phyloP scores from a whole-genome alignment of 2,797 vertebrate species.

The Lacerta agilis region DNA sequence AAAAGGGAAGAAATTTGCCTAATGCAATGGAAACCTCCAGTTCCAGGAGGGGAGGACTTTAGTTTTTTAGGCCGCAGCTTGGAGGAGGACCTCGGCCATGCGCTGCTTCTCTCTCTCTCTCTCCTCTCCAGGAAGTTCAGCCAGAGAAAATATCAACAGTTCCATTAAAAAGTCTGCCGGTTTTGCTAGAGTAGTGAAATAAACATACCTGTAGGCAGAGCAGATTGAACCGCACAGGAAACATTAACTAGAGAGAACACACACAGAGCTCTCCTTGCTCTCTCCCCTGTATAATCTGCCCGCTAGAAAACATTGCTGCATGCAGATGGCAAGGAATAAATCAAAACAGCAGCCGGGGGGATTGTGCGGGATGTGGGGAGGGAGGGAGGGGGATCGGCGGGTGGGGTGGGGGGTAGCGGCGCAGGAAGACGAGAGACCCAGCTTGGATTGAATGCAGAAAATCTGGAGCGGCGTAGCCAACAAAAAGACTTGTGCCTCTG shows the following conservation, averaged over 20 bases:
- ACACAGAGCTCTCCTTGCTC: slow-evolving; percentile 47
- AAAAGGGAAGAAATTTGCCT: slow-evolving; percentile 64
- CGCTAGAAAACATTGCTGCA: background rate
- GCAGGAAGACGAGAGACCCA: slow-evolving; percentile 30
- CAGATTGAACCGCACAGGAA: slow-evolving; percentile 69
- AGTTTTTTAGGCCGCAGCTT: slow-evolving; percentile 49
- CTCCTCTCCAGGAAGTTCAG: slow-evolving; percentile 59
- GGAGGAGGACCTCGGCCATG: slow-evolving; percentile 59
- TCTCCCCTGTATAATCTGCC: slow-evolving; percentile 33
- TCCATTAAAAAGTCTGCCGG: slow-evolving; percentile 79
- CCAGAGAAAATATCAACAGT: slow-evolving; percentile 79
- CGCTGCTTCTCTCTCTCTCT: slow-evolving; percentile 34
- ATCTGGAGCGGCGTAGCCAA: background rate
- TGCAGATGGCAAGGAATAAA: slow-evolving; percentile 65
- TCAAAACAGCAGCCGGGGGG: slow-evolving; percentile 64
- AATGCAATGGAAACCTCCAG: slow-evolving; percentile 71
- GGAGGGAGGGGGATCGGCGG: background rate
- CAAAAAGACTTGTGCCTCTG: background rate
- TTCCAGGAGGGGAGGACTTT: slow-evolving; percentile 56
- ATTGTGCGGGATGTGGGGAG: slow-evolving; percentile 50
- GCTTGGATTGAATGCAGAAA: slow-evolving; percentile 5
- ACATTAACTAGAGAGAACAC: slow-evolving; percentile 65
- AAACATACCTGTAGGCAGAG: slow-evolving; percentile 75
- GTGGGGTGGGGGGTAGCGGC: background rate
- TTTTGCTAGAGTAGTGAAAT: slow-evolving; percentile 72